Base-by-base conservation (phyloP, 1,140 invertebrate genomes). In the Paracyclopina nana region DNA sequence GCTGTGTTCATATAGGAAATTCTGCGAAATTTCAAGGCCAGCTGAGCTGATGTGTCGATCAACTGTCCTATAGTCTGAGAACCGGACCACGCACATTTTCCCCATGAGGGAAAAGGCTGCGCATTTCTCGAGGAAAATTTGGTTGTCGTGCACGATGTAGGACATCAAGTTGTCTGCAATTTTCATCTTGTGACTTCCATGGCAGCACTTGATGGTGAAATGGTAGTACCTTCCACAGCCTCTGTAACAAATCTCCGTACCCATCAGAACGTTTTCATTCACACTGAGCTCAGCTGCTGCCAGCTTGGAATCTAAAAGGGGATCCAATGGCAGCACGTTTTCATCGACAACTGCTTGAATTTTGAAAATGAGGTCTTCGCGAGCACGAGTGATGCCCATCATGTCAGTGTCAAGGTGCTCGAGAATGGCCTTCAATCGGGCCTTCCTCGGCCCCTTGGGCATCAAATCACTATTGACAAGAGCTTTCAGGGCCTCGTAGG, bases 111-210 rank as follows among this genome's bases (percentile, higher is more conserved):
- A 26, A 29, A 48, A 48, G 9, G 45, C 14, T 24, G 22, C 18
- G 22, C 29, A 48, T 48, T 48, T 48, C 12, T 48, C 45, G 9
- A 48, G 22, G n/a, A 48, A 48, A 8, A 48, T 48, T 4, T 48
- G 25, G 27, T 29, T 28, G 4, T 14, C 45, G 27, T 48, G 27
- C 12, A 48, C 28, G 25, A 48, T 48, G 45, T 28, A 48, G 12
- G 24, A 24, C 16, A 48, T 28, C 12, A 14, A 5, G 27, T 48
- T 48, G 14, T 48, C 45, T 16, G 25, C 45, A 12, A 48, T n/a
- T 8, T 22, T 12, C 11, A 48, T n/a, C 12, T 28, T 16, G 22
- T 48, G 45, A 31, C 30, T 14, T n/a, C 12, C 16, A n/a, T 12
- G 2, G 25, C 45, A 48, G 45, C 45, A 48, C 12, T 27, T 22